Evolutionary conservation across 2,797 vertebrate genomes (phyloP).

Genomic region (Simalia tracyae): DNA sequence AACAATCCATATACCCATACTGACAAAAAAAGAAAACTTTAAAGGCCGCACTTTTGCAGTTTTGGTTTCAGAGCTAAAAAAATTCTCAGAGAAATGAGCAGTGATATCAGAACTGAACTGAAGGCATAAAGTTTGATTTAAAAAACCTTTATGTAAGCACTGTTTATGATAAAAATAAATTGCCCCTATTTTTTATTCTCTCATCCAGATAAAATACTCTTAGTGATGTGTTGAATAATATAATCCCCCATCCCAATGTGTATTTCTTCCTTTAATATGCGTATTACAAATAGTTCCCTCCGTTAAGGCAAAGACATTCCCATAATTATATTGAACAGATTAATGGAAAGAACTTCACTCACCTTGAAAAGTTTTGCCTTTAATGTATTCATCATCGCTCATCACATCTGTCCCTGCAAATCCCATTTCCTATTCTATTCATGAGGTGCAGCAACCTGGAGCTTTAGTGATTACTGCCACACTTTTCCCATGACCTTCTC

Average conservation of each 20-base stretch:
- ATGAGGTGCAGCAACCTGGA: conserved; percentile 76
- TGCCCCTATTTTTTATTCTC: background rate
- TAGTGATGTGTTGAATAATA: background rate
- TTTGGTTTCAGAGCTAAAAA: background rate
- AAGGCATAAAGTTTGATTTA: background rate
- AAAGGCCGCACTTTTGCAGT: background rate
- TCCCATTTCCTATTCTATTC: conserved; percentile 82
- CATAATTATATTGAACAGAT: conserved; percentile 38
- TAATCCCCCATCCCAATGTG: too few relatives aligned
- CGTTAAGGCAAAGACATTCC: conserved; percentile 5
- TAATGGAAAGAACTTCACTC: conserved; percentile 56
- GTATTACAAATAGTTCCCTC: background rate
- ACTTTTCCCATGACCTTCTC: conserved; percentile 83
- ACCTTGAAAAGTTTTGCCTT: conserved; percentile 66
- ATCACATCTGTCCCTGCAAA: conserved; percentile 79
- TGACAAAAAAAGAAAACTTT: background rate
- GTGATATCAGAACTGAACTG: background rate
- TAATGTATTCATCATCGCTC: conserved; percentile 75
- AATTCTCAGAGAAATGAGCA: background rate
- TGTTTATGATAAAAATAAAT: background rate
- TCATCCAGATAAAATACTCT: background rate
- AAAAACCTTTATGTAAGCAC: background rate
- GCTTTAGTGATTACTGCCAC: conserved; percentile 74
- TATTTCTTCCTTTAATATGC: background rate
- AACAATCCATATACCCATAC: background rate